Percentiles rank a stretch among this genome's conserved stretches.
Conservation (phyloP, 2,113 vertebrate species). For the Apodemus sylvaticus region DNA sequence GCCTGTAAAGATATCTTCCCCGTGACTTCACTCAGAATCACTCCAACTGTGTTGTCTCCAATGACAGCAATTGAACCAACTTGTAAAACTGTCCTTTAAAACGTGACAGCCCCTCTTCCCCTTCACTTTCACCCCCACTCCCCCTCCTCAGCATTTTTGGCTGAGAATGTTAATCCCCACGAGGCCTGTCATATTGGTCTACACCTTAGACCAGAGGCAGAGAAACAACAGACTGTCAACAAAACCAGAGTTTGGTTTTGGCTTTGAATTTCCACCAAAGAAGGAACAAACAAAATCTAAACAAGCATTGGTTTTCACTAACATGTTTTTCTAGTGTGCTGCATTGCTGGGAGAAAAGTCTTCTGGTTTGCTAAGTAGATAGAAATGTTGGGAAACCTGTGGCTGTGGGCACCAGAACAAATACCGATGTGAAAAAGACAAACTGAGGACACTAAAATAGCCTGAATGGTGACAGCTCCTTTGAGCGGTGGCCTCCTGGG, state of each 20-base stretch:
- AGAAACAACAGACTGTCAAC: neutral
- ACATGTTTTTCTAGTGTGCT: slow-evolving; percentile 22
- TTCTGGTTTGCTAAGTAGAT: slow-evolving; percentile 19
- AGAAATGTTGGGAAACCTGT: neutral
- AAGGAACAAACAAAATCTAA: slow-evolving; percentile 1
- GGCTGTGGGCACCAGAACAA: neutral
- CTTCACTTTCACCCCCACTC: neutral
- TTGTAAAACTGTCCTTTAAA: neutral
- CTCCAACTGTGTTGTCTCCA: neutral
- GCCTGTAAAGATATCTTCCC: neutral
- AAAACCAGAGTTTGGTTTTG: neutral
- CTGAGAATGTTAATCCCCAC: neutral
- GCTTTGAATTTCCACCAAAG: neutral
- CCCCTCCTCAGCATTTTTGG: neutral
- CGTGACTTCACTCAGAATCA: slow-evolving; percentile 2
- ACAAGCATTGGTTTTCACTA: neutral
- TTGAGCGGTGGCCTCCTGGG: neutral
- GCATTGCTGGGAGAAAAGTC: neutral
- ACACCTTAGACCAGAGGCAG: neutral
- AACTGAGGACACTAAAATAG: neutral
- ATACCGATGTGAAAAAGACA: neutral
- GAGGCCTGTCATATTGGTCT: neutral
- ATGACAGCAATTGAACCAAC: neutral
- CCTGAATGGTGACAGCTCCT: neutral
- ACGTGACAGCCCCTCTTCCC: neutral